A percentile compares a stretch with the other conserved stretches of the same genome.
Evolutionary conservation across 2,888 invertebrate species (phyloP).

Genomic region (Copidosoma aretas): DNA sequence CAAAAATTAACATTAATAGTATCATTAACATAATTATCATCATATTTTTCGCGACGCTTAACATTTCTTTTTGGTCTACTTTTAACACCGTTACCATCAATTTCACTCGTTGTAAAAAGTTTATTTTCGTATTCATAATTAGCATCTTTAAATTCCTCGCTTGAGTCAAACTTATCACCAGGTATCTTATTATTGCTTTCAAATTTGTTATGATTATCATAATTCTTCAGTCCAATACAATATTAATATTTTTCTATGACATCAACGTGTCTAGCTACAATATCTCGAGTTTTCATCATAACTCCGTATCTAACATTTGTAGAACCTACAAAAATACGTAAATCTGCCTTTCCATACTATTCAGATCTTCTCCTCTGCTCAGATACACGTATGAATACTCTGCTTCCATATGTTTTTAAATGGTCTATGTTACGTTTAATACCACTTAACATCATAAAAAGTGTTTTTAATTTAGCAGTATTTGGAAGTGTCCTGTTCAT

Average conservation of each 20-base stretch:
- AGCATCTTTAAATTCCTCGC: background rate
- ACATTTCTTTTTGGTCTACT: background rate
- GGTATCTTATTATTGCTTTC: too few relatives aligned
- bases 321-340: conserved; percentile 33
- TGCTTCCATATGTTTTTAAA: too few relatives aligned
- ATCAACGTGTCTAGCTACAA: conserved; percentile 32
- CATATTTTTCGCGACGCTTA: background rate
- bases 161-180: background rate
- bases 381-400: background rate
- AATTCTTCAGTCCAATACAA: background rate
- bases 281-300: conserved; percentile 26
- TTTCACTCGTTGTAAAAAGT: background rate
- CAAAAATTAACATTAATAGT: background rate
- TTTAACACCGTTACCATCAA: background rate
- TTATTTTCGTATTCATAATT: background rate
- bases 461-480: background rate
- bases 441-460: background rate
- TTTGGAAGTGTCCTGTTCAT: background rate
- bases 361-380: background rate
- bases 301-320: conserved; percentile 27
- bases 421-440: background rate
- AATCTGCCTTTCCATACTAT: background rate
- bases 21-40: background rate
- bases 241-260: conserved; percentile 20
- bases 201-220: background rate